phyloP scores from a whole-genome alignment of 64 coral and sea anemone species.

The Dendrophyllia cribrosa region DNA sequence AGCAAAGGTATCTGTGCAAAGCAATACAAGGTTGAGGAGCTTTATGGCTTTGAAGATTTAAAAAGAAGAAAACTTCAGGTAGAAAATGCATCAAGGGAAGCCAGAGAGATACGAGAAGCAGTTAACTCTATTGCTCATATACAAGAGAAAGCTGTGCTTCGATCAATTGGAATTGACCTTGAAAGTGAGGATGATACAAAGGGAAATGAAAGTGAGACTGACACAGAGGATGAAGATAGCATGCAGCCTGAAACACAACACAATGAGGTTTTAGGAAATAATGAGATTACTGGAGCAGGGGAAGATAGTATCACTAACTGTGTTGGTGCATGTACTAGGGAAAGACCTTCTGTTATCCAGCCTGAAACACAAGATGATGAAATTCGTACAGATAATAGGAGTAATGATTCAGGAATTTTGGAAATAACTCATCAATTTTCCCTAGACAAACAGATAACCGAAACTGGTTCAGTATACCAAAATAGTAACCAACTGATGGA shows the following conservation, averaged over 20 bases:
- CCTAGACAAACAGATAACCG: slow-evolving; percentile 23
- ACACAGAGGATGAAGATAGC: slow-evolving; percentile 55
- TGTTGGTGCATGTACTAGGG: too few species aligned
- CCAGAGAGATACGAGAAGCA: slow-evolving; percentile 67
- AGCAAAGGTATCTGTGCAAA: slow-evolving; percentile 47
- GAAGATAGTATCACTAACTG: background rate
- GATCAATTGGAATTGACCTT: slow-evolving; percentile 71
- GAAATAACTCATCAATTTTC: slow-evolving; percentile 25
- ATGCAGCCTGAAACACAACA: too few species aligned
- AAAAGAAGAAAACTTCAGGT: slow-evolving; percentile 62
- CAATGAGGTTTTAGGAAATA: background rate
- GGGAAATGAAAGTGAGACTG: slow-evolving; percentile 68
- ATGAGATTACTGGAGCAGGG: background rate
- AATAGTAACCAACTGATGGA: slow-evolving; percentile 51
- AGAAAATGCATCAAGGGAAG: slow-evolving; percentile 50
- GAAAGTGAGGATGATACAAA: slow-evolving; percentile 33
- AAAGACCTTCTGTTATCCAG: too few species aligned
- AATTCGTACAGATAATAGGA: background rate
- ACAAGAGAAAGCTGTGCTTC: slow-evolving; percentile 59
- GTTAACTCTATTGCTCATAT: slow-evolving; percentile 60
- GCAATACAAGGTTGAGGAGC: slow-evolving; percentile 59
- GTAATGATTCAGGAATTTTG: background rate
- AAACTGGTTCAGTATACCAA: slow-evolving; percentile 10
- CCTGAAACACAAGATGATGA: background rate
- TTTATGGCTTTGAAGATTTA: slow-evolving; percentile 73